Evolutionary conservation across 2,797 vertebrate species (phyloP), one percentile per base, ranked within the genome.

Genomic region (Alectoris magna): DNA sequence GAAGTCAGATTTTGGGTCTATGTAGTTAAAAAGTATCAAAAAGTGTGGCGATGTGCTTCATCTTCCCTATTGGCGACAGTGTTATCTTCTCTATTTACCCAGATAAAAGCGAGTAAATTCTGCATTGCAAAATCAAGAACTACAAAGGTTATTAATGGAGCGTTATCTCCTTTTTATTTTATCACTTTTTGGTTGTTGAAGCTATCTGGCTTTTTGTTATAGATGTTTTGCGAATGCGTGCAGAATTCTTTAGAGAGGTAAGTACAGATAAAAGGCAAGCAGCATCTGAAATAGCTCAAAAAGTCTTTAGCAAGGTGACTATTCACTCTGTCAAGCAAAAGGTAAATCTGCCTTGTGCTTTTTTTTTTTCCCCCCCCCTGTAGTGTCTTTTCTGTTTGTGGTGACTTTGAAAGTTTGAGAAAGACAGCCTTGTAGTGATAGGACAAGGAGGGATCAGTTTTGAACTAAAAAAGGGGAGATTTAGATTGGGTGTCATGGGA

Each of bases 81-180:
- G 56, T 94, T 95, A 94, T 96, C 90, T 44, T 82, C 62, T 38
- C 68, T 66, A 0, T 95, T 97, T 95, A 88, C 60, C 53, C 69
- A 71, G 91, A 81, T 93, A 86, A 94, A 88, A 84, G 53, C 93
- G 92, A 86, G 89, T 86, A 93, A 96, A 96, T 88, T 83, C 58
- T 67, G 5, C 49, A 60, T 95, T 95, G 87, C 67, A 91, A 91
- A 95, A 94, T 90, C 95, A 80, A 87, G 71, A 91, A 59, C 81
- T 87, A 17, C 74, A 88, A 56, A 84, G 71, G 49, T 82, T 82
- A 81, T 87, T 75, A 70, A 38, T 58, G 49, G 41, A 29, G 46
- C 19, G 51, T 90, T 84, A 96, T 96, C 91, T 95, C 48, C 13
- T 72, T 59, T 94, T 91, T 55, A 41, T 91, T 94, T 71, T 91